Conservation (phyloP, 2,888 invertebrate species). For the Troides aeacus region DNA sequence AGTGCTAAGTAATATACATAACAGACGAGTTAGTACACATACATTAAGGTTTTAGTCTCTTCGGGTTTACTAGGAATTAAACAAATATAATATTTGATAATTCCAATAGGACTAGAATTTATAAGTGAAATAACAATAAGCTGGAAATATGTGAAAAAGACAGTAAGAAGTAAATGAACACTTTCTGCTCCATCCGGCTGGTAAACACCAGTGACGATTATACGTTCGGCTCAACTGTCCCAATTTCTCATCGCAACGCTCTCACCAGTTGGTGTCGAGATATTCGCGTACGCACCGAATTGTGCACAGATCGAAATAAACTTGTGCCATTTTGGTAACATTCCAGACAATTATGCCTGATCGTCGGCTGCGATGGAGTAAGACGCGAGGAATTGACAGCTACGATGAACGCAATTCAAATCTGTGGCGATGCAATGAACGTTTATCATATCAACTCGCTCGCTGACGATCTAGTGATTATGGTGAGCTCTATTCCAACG, state of each 20-base stretch:
- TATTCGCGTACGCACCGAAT: conserved; percentile 21
- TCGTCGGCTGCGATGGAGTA: conserved; percentile 50
- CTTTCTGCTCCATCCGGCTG: conserved; percentile 57
- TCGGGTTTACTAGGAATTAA: too few relatives aligned
- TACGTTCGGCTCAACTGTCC: conserved; percentile 37
- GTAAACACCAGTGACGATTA: conserved; percentile 45
- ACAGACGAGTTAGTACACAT: too few relatives aligned
- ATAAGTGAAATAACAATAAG: too few relatives aligned
- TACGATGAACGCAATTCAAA: conserved; percentile 65
- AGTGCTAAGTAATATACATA: too few relatives aligned
- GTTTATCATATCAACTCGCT: conserved; percentile 56
- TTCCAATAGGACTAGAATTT: too few relatives aligned
- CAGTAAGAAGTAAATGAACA: conserved; percentile 57
- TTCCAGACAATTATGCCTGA: conserved; percentile 55
- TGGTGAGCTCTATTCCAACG: conserved; percentile 52
- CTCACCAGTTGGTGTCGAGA: conserved; percentile 1
- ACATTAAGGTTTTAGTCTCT: too few relatives aligned
- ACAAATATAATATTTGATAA: too few relatives aligned
- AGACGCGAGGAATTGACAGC: conserved; percentile 61
- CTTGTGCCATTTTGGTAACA: conserved; percentile 46
- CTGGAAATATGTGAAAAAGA: conserved; percentile 24
- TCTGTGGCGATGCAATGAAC: conserved; percentile 59
- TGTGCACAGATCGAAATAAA: conserved; percentile 35
- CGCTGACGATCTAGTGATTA: conserved; percentile 40
- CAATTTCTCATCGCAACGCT: conserved; percentile 32